These are phyloP conservation scores for Mastigias papua DNA, from an alignment of 30 jellyfish, hydroid and myxozoan species.

Conservation along the genomic window DNA sequence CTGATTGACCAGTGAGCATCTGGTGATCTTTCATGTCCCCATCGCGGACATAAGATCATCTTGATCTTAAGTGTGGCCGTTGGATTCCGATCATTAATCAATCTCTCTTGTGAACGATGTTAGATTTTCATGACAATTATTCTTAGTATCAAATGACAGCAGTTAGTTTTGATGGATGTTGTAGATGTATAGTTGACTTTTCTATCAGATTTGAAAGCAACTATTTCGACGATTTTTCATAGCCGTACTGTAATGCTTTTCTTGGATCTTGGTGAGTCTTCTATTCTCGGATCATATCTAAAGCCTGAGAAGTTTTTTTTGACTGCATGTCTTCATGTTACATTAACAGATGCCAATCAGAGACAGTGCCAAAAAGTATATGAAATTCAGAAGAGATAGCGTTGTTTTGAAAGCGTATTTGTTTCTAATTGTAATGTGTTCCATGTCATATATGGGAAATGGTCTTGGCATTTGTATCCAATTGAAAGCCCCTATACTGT, in stretches of 20 bases:
- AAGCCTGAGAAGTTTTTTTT: too few species aligned
- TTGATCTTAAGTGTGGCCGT: background rate
- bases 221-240: background rate
- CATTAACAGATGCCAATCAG: too few species aligned
- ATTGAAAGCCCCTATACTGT: too few species aligned
- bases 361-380: too few species aligned
- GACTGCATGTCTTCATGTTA: too few species aligned
- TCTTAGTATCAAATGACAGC: background rate
- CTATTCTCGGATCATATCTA: background rate
- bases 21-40: conserved; percentile 64
- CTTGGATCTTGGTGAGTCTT: conserved; percentile 37
- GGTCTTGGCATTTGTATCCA: too few species aligned
- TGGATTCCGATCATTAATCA: background rate
- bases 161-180: background rate
- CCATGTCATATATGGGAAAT: too few species aligned
- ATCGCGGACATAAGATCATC: conserved; percentile 53
- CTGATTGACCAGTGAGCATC: conserved; percentile 70
- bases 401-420: too few species aligned
- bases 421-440: too few species aligned
- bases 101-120: background rate
- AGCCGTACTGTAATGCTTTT: conserved; percentile 16
- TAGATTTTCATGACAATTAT: background rate
- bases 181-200: background rate
- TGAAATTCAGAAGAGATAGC: too few species aligned
- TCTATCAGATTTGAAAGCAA: background rate